These are phyloP conservation scores for Hermaeophaga mercurialis DNA, from an alignment of 2,888 invertebrate genomes.

Conservation along the genomic window DNA sequence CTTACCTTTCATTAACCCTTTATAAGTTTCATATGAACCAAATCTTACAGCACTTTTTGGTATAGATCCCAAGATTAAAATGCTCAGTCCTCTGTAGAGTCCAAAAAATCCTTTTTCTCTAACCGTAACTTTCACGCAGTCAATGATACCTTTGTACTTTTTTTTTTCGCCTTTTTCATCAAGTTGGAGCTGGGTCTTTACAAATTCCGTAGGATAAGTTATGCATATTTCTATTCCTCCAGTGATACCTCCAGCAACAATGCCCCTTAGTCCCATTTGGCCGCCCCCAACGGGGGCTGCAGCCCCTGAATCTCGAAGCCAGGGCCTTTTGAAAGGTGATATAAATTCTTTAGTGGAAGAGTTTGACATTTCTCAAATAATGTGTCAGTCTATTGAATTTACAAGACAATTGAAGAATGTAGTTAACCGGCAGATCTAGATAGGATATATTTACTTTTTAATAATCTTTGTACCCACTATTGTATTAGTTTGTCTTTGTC, in stretches of 20 bases:
- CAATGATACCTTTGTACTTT: conserved; percentile 83
- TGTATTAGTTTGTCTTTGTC: too few relatives aligned
- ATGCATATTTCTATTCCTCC: conserved; percentile 99
- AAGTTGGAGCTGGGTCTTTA: conserved; percentile 97
- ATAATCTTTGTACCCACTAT: too few relatives aligned
- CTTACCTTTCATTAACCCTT: conserved; percentile 74
- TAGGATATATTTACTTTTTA: too few relatives aligned
- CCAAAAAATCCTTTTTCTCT: conserved; percentile 87
- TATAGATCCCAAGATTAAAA: conserved; percentile 95
- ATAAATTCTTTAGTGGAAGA: not conserved
- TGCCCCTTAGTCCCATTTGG: not conserved
- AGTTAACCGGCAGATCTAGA: too few relatives aligned
- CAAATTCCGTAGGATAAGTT: conserved; percentile 98
- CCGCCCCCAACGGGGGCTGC: conserved; percentile 67
- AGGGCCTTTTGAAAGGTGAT: conserved; percentile 61
- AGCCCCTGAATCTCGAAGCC: conserved; percentile 74
- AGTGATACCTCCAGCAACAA: conserved; percentile 79
- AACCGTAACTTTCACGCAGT: conserved; percentile 92
- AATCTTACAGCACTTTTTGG: conserved; percentile 99
- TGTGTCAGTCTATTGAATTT: not conserved
- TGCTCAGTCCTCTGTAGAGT: conserved; percentile 92
- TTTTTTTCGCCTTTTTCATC: conserved; percentile 86
- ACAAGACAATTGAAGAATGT: too few relatives aligned
- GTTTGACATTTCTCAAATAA: not conserved
- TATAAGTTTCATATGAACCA: conserved; percentile 94